Conservation (phyloP, 2,888 invertebrate species). For the Phyllotreta striolata region DNA sequence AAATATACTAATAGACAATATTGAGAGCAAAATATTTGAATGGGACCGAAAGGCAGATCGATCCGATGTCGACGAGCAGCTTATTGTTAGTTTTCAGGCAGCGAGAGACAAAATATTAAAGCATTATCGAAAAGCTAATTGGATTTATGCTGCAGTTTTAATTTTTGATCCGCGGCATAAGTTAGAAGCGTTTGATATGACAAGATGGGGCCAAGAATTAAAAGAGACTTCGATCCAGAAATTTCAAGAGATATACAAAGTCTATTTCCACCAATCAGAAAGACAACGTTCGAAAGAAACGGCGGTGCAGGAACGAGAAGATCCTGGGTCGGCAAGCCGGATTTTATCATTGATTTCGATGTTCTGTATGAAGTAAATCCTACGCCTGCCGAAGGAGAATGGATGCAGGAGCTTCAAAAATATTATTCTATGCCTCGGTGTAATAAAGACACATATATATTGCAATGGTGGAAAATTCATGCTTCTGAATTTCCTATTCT, state of each 20-base stretch:
- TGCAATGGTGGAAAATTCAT: slow-evolving; percentile 38
- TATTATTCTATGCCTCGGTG: slow-evolving; percentile 11
- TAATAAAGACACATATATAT: slow-evolving; percentile 37
- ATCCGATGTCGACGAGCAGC: slow-evolving; percentile 25
- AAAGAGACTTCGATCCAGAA: slow-evolving; percentile 25
- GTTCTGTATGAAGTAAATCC: slow-evolving; percentile 14
- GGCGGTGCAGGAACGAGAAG: slow-evolving; percentile 10
- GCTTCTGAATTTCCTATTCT: slow-evolving; percentile 33
- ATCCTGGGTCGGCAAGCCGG: slow-evolving; percentile 18
- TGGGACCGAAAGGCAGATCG: slow-evolving; percentile 28
- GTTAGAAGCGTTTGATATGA: slow-evolving; percentile 30
- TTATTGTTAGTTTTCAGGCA: slow-evolving; percentile 29
- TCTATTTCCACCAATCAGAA: slow-evolving; percentile 1
- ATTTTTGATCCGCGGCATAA: slow-evolving; percentile 22
- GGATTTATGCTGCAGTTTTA: slow-evolving; percentile 21
- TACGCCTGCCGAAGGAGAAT: slow-evolving; percentile 13
- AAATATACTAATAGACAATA: slow-evolving; percentile 34
- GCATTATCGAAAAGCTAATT: slow-evolving; percentile 21
- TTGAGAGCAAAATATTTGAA: slow-evolving; percentile 31
- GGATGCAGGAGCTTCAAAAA: too few species aligned
- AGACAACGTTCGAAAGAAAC: slow-evolving; percentile 19
- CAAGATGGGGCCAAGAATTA: slow-evolving; percentile 30
- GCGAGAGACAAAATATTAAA: slow-evolving; percentile 32
- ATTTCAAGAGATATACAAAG: slow-evolving; percentile 32
- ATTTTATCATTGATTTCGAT: slow-evolving; percentile 17